Conservation (phyloP, 2,888 invertebrate genomes). For the Metellina segmentata region DNA sequence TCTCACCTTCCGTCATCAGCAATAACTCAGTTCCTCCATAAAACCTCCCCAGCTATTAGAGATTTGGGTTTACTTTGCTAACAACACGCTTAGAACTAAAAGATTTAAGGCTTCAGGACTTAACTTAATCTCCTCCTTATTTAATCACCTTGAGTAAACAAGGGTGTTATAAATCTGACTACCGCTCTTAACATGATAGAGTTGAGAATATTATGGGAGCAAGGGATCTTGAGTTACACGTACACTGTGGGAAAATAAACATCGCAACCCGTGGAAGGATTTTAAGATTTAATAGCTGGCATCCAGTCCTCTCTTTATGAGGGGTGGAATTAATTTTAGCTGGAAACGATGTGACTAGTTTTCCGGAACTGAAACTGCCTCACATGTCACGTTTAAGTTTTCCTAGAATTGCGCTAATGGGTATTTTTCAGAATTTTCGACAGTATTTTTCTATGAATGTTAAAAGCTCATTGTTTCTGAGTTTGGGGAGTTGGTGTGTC, state of each 20-base stretch:
- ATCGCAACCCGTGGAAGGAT: not conserved
- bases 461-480: no score
- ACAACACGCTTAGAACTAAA: conserved; percentile 24
- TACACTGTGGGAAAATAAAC: conserved; percentile 1
- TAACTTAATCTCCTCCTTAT: conserved; percentile 51
- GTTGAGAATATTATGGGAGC: conserved; percentile 20
- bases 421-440: no score
- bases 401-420: no score
- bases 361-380: no score
- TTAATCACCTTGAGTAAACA: conserved; percentile 41
- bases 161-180: conserved; percentile 39
- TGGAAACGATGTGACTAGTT: not conserved
- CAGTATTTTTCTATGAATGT: no score
- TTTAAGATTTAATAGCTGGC: conserved; percentile 31
- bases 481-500: no score
- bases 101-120: conserved; percentile 32
- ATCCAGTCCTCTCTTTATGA: conserved; percentile 21
- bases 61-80: not conserved
- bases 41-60: conserved; percentile 26
- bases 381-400: no score
- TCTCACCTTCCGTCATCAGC: conserved; percentile 19
- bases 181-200: conserved; percentile 37
- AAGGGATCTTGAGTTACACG: not conserved
- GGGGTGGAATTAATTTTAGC: conserved; percentile 31
- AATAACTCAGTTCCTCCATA: conserved; percentile 29